phyloP scores from a whole-genome alignment of 2,888 invertebrate species.

The Alloscopus bannaensis region DNA sequence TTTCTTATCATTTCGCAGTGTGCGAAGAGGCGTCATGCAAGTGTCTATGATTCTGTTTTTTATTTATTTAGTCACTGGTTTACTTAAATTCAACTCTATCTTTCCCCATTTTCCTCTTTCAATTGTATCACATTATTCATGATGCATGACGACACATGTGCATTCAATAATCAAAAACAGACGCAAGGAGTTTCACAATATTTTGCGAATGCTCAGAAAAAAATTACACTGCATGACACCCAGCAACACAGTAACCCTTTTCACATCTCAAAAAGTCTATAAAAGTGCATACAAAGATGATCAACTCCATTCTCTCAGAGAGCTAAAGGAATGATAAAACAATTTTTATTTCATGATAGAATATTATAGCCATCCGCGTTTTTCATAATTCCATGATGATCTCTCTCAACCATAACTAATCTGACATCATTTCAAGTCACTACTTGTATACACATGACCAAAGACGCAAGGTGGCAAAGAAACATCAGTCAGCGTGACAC shows the following conservation, averaged over 20 bases:
- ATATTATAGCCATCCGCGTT: too few relatives aligned
- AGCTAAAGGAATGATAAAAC: background rate
- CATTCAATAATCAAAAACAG: background rate
- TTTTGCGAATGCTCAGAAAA: too few relatives aligned
- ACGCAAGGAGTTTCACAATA: slow-evolving; percentile 23
- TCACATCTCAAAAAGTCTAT: too few relatives aligned
- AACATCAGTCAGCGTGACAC: slow-evolving; percentile 39
- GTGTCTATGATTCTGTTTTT: background rate
- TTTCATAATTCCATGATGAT: slow-evolving; percentile 35
- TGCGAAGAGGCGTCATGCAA: slow-evolving; percentile 39
- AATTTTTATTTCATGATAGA: background rate
- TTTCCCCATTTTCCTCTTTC: slow-evolving; percentile 13
- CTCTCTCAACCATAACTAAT: slow-evolving; percentile 52
- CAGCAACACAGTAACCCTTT: too few relatives aligned
- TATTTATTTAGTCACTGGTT: slow-evolving; percentile 5
- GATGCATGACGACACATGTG: slow-evolving; percentile 16
- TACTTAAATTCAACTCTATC: slow-evolving; percentile 1
- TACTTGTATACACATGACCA: slow-evolving; percentile 3
- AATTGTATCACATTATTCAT: slow-evolving; percentile 12
- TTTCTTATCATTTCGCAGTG: slow-evolving; percentile 15
- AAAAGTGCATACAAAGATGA: too few relatives aligned
- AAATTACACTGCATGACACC: too few relatives aligned
- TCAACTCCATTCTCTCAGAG: background rate
- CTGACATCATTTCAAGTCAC: slow-evolving; percentile 36
- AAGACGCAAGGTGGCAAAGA: slow-evolving; percentile 36